phyloP scores from a whole-genome alignment of 2,797 vertebrate species.

The Loris lydekkerianus region DNA sequence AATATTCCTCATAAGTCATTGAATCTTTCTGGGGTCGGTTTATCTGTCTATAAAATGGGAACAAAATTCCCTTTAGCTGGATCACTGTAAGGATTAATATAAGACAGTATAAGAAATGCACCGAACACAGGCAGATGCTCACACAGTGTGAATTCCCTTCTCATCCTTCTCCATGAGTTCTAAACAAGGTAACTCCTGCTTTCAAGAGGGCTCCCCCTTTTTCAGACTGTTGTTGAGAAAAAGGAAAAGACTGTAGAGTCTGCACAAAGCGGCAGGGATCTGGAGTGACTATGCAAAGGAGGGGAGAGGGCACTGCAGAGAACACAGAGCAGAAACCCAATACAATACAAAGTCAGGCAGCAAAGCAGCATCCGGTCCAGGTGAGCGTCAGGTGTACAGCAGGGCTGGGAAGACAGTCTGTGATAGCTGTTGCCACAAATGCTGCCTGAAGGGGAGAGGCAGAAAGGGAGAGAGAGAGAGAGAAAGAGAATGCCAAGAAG shows the following conservation, averaged over 20 bases:
- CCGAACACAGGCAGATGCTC: background rate
- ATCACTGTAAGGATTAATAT: background rate
- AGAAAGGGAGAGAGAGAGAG: background rate
- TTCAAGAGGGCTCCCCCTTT: background rate
- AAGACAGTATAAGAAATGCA: background rate
- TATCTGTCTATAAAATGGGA: background rate
- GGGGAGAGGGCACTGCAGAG: background rate
- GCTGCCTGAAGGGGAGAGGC: background rate
- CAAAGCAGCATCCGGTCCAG: background rate
- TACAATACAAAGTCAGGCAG: too few relatives aligned
- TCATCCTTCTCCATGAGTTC: background rate
- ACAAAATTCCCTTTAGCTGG: background rate
- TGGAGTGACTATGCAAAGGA: background rate
- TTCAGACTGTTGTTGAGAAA: background rate
- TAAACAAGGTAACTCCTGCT: background rate
- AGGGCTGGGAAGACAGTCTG: background rate
- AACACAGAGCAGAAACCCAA: background rate
- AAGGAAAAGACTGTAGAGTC: background rate
- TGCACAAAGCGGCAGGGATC: background rate
- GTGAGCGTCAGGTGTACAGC: background rate
- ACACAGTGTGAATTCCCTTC: background rate
- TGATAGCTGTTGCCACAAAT: background rate
- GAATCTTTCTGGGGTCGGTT: background rate
- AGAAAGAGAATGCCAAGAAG: background rate
- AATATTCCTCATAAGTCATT: slow-evolving; percentile 9